phyloP scores from a whole-genome alignment of 64 coral and sea anemone genomes.

The Porites australiensis region DNA sequence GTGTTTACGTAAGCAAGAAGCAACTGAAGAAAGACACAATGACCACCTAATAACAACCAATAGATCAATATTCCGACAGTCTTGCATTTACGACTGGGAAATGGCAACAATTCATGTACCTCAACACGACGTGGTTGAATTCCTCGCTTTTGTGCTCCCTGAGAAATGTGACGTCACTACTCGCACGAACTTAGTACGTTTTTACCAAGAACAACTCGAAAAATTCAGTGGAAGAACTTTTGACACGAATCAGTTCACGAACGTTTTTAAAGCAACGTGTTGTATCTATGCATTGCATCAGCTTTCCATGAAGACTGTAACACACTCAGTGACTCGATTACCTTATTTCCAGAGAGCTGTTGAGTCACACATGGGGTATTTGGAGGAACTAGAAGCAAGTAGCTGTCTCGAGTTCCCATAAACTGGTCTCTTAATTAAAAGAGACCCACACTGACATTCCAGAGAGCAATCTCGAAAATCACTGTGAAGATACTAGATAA shows the following conservation, averaged over 20 bases:
- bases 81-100: conserved; percentile 41
- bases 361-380: conserved; percentile 33
- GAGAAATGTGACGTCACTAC: not conserved
- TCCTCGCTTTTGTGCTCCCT: conserved; percentile 36
- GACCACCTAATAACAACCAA: not conserved
- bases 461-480: too few relatives aligned
- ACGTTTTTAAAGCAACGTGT: conserved; percentile 7
- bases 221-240: conserved; percentile 28
- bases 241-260: conserved; percentile 1
- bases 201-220: conserved; percentile 38
- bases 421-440: not conserved
- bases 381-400: conserved; percentile 9
- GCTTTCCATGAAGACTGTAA: conserved; percentile 21
- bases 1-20: conserved; percentile 12
- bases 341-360: conserved; percentile 37
- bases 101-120: conserved; percentile 49
- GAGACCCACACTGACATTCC: not conserved
- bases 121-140: conserved; percentile 43
- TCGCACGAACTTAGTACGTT: conserved; percentile 2
- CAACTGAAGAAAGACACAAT: not conserved
- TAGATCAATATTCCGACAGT: not conserved
- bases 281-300: conserved; percentile 37
- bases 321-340: conserved; percentile 25
- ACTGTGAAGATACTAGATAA: too few relatives aligned
- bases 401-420: not conserved